phyloP scores from a whole-genome alignment of 2,888 invertebrate genomes.

The Agonopterix arenella region DNA sequence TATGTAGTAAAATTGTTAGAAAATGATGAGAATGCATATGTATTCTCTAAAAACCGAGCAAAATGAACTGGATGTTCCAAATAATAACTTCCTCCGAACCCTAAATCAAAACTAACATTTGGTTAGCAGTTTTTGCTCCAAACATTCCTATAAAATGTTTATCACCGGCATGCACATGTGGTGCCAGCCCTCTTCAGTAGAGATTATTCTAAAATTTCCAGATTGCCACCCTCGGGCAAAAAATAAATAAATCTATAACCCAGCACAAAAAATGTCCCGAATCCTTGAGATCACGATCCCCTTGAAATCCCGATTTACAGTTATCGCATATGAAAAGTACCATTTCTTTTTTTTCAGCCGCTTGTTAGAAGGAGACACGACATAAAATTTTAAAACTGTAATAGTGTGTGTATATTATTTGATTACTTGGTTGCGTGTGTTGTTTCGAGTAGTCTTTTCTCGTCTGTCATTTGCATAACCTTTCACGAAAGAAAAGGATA shows the following conservation, averaged over 20 bases:
- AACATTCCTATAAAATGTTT: constrained; percentile 76
- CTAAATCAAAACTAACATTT: constrained; percentile 66
- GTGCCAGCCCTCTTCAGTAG: constrained; percentile 54
- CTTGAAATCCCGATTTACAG: constrained; percentile 64
- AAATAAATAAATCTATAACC: constrained; percentile 70
- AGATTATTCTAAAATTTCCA: constrained; percentile 74
- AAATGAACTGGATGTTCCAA: constrained; percentile 14
- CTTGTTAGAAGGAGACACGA: constrained; percentile 15
- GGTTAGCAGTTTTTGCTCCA: constrained; percentile 67
- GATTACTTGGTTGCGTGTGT: constrained; percentile 8
- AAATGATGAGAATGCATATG: too few relatives aligned
- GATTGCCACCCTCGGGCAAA: constrained; percentile 73
- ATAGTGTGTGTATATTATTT: constrained; percentile 13
- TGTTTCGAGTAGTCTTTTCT: background rate
- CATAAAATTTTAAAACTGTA: constrained; percentile 1
- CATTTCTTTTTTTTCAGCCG: constrained; percentile 23
- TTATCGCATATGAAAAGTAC: constrained; percentile 35
- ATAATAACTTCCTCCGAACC: constrained; percentile 66
- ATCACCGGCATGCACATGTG: constrained; percentile 69
- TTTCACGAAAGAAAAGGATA: constrained; percentile 1
- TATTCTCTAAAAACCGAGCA: background rate
- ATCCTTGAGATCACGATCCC: constrained; percentile 62
- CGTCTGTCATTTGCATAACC: background rate
- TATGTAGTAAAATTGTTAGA: too few relatives aligned
- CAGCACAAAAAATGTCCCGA: constrained; percentile 63